These are phyloP conservation scores for Drosophila punjabiensis DNA, from an alignment of 1,140 invertebrate genomes.

Conservation along the genomic window DNA sequence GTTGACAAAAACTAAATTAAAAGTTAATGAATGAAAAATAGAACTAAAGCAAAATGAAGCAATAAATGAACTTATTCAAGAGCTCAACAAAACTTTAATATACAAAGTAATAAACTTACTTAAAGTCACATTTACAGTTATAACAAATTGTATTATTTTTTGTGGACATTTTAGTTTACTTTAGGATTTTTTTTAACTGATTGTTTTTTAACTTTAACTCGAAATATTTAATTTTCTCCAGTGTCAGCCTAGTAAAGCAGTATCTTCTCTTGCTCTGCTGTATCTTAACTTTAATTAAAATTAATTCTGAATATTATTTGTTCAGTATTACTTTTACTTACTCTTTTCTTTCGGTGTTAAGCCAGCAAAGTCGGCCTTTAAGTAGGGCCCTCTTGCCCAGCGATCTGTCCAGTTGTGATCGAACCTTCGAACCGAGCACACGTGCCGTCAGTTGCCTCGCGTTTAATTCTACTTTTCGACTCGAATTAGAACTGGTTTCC, in stretches of 20 bases:
- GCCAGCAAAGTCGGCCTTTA: constrained; percentile 46
- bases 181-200: not conserved
- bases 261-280: too few relatives aligned
- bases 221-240: not conserved
- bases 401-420: constrained; percentile 55
- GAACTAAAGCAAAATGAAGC: not conserved
- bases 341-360: not conserved
- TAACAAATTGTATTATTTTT: not conserved
- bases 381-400: constrained; percentile 50
- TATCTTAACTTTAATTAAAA: not conserved
- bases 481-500: constrained; percentile 62
- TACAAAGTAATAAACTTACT: too few relatives aligned
- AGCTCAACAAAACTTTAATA: too few relatives aligned
- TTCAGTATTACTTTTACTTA: too few relatives aligned
- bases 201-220: not conserved
- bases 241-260: not conserved
- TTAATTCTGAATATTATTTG: not conserved
- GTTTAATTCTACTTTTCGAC: not conserved
- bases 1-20: too few relatives aligned
- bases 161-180: not conserved
- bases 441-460: not conserved
- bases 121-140: not conserved
- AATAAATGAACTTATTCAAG: too few relatives aligned
- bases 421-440: constrained; percentile 51
- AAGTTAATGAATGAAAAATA: not conserved